Percentiles rank a stretch among this genome's conserved stretches.
Evolutionary conservation across 2,888 invertebrate species (phyloP).

Genomic region (Ditylenchus weischeri): DNA sequence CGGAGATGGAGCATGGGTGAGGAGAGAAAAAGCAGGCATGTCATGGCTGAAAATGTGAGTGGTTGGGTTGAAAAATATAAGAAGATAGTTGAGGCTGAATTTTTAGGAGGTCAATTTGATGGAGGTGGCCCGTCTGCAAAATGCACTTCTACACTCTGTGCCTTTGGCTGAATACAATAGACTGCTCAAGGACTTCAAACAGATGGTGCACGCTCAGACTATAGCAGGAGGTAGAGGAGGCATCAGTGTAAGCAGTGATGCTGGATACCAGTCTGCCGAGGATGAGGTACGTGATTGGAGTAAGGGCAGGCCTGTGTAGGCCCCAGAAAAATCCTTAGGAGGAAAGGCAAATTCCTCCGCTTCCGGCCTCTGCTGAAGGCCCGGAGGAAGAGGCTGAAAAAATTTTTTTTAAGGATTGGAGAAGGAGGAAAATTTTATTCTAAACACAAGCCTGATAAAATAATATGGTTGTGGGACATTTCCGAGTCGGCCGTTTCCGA

Average conservation of each 20-base stretch:
- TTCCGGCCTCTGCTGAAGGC: too few relatives aligned
- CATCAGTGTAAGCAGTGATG: conserved; percentile 6
- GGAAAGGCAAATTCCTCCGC: too few relatives aligned
- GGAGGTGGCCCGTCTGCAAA: conserved; percentile 49
- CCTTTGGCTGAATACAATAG: conserved; percentile 37
- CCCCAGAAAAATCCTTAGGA: too few relatives aligned
- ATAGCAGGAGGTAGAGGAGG: not conserved
- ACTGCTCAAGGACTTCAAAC: conserved; percentile 25
- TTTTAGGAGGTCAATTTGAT: conserved; percentile 40
- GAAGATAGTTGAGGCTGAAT: too few relatives aligned
- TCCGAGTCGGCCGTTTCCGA: too few relatives aligned
- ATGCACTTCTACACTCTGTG: conserved; percentile 44
- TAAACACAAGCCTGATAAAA: too few relatives aligned
- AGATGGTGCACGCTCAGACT: conserved; percentile 21
- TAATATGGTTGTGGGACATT: too few relatives aligned
- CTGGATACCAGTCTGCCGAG: conserved; percentile 20
- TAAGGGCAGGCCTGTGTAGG: too few relatives aligned
- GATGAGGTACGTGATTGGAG: not conserved
- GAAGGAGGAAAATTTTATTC: too few relatives aligned
- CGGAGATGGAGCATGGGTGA: conserved; percentile 16
- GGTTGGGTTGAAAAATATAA: too few relatives aligned
- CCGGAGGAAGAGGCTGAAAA: too few relatives aligned
- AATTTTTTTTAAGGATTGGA: too few relatives aligned
- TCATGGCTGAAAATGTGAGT: conserved; percentile 20
- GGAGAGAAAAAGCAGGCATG: conserved; percentile 12